Conservation (phyloP, 2,888 invertebrate species). For the Melinopterus prodromus region DNA sequence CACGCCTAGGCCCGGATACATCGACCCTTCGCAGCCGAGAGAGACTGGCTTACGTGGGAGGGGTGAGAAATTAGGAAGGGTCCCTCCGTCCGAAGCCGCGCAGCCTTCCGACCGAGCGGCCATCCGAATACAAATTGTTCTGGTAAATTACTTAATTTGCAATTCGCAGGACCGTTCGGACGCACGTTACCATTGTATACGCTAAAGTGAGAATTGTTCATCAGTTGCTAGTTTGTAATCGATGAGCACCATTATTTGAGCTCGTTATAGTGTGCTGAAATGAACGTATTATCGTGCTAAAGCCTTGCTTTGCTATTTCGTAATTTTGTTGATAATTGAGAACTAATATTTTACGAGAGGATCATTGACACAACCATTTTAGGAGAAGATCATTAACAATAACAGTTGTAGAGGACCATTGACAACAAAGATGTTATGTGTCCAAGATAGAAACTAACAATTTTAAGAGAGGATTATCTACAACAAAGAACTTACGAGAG, state of each 20-base stretch:
- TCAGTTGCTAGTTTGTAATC: not conserved
- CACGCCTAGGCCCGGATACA: not conserved
- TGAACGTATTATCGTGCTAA: not conserved
- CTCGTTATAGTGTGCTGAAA: not conserved
- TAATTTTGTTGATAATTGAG: not conserved
- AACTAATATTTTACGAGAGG: not conserved
- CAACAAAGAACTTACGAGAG: too few relatives aligned
- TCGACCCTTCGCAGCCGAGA: not conserved
- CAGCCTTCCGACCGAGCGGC: not conserved
- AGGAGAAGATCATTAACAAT: too few relatives aligned
- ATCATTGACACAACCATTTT: too few relatives aligned
- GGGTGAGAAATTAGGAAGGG: not conserved
- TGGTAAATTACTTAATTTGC: not conserved
- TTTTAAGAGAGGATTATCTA: too few relatives aligned
- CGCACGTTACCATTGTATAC: not conserved
- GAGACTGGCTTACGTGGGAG: not conserved
- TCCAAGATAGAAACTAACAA: too few relatives aligned
- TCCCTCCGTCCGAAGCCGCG: not conserved
- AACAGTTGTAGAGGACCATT: too few relatives aligned
- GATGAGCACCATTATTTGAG: not conserved
- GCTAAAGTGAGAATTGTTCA: not conserved
- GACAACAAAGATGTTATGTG: too few relatives aligned
- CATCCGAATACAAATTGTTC: not conserved
- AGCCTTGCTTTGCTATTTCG: not conserved
- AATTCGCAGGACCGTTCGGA: not conserved